A percentile compares a stretch with the other conserved stretches of the same genome.
These are phyloP conservation scores for Phaethon lepturus DNA, from an alignment of 2,113 vertebrate species.

Conservation along the genomic window DNA sequence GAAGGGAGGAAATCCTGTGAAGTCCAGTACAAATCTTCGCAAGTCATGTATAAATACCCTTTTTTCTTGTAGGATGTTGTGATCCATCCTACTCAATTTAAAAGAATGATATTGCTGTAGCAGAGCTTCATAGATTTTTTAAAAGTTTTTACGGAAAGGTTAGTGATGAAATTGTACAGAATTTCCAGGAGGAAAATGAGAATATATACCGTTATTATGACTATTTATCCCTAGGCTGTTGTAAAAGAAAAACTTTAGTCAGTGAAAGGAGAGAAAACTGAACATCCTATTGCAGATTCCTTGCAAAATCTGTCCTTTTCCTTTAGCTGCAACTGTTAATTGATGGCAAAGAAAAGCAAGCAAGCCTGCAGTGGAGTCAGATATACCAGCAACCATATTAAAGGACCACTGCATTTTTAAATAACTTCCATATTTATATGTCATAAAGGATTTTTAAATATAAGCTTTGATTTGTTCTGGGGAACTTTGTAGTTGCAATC, in stretches of 20 bases:
- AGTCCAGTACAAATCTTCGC: neutral
- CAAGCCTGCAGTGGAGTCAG: neutral
- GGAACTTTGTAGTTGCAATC: neutral
- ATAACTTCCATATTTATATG: neutral
- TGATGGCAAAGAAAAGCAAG: neutral
- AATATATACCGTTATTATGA: neutral
- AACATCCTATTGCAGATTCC: neutral
- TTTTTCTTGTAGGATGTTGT: neutral
- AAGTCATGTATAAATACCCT: neutral
- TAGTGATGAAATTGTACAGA: neutral
- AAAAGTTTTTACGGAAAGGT: neutral
- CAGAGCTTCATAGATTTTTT: neutral
- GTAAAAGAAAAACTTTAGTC: neutral
- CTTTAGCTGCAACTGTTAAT: neutral
- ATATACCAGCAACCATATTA: neutral
- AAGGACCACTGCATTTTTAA: neutral
- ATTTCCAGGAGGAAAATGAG: neutral
- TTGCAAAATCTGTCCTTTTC: neutral
- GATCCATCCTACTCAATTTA: neutral
- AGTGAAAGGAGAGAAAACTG: neutral
- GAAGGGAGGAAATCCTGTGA: neutral
- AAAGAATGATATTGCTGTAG: neutral
- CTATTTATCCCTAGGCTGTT: neutral
- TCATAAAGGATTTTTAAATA: neutral
- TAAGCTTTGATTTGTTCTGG: neutral